These are phyloP conservation scores for Aselliscus stoliczkanus DNA, from an alignment of 2,797 vertebrate species.

Conservation along the genomic window DNA sequence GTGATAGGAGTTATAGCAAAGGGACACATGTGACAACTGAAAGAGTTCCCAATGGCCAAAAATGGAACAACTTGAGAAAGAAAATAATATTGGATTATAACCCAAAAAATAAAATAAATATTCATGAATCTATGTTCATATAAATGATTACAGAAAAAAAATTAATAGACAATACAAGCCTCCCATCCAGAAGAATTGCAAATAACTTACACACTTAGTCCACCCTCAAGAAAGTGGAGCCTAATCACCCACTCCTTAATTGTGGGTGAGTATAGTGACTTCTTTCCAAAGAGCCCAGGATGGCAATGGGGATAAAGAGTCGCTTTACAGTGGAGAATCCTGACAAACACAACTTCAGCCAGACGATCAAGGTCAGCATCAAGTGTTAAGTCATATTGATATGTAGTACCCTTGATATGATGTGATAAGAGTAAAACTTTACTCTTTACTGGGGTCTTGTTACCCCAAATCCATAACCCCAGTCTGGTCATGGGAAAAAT, in stretches of 20 bases:
- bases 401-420: not conserved
- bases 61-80: not conserved
- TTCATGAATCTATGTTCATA: not conserved
- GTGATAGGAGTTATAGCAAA: not conserved
- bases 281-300: not conserved
- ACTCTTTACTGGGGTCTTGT: not conserved
- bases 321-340: not conserved
- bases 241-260: not conserved
- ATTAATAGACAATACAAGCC: not conserved
- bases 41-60: not conserved
- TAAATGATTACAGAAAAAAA: not conserved
- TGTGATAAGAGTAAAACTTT: not conserved
- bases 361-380: not conserved
- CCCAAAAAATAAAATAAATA: not conserved
- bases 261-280: not conserved
- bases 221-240: not conserved
- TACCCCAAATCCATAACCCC: not conserved
- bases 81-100: not conserved
- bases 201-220: not conserved
- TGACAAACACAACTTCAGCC: not conserved
- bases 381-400: not conserved
- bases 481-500: not conserved
- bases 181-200: not conserved
- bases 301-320: not conserved
- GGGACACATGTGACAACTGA: not conserved